phyloP scores from a whole-genome alignment of 2,797 vertebrate species.

The Eptatretus atami region DNA sequence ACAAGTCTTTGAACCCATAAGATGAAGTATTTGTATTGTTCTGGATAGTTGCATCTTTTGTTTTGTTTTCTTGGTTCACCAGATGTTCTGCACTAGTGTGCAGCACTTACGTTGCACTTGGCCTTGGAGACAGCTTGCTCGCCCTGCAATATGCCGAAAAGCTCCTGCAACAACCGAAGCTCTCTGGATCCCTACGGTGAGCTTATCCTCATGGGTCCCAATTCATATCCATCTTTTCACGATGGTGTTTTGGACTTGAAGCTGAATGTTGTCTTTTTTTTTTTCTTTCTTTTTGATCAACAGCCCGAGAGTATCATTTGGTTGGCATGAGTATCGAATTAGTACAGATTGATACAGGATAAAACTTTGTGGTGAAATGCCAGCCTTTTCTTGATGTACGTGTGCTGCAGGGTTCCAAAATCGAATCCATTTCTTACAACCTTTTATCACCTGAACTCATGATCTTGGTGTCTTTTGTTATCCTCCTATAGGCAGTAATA shows the following conservation, averaged over 20 bases:
- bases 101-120: slow-evolving; percentile 63
- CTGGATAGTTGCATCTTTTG: slow-evolving; percentile 2
- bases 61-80: slow-evolving; percentile 6
- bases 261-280: neutral
- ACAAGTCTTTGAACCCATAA: neutral
- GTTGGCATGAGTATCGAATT: too few species aligned
- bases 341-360: too few species aligned
- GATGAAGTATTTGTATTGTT: neutral
- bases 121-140: slow-evolving; percentile 80
- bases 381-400: too few species aligned
- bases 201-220: slow-evolving; percentile 11
- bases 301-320: too few species aligned
- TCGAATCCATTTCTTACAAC: too few species aligned
- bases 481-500: too few species aligned
- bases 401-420: too few species aligned
- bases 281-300: slow-evolving; percentile 9
- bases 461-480: too few species aligned
- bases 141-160: slow-evolving; percentile 75
- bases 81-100: slow-evolving; percentile 88
- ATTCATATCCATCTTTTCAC: neutral
- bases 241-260: neutral
- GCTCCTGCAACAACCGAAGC: slow-evolving; percentile 64
- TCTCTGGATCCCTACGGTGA: slow-evolving; percentile 91
- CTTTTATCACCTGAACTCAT: too few species aligned
- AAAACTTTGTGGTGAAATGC: too few species aligned